phyloP scores from a whole-genome alignment of 2,888 invertebrate genomes.

The Lumbricus terrestris region DNA sequence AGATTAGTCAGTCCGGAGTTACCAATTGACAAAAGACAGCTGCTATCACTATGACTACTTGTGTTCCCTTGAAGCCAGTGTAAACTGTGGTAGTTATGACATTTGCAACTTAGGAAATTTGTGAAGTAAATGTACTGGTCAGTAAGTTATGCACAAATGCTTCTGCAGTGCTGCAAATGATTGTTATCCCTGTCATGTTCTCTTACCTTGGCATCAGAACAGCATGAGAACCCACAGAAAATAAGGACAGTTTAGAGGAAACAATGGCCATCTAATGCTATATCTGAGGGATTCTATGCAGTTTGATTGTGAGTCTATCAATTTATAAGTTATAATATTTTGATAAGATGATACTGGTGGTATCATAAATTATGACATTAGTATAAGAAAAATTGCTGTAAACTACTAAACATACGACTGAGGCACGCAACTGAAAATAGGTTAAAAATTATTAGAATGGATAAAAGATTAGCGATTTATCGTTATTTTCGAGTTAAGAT shows the following conservation, averaged over 20 bases:
- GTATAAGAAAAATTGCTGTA: background rate
- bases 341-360: background rate
- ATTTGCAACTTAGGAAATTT: too few relatives aligned
- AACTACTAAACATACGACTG: background rate
- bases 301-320: too few relatives aligned
- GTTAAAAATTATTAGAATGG: background rate
- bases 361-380: background rate
- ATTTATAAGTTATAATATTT: too few relatives aligned
- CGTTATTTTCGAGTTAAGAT: background rate
- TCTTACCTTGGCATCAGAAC: too few relatives aligned
- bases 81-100: background rate
- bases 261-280: too few relatives aligned
- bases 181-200: too few relatives aligned
- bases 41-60: background rate
- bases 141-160: too few relatives aligned
- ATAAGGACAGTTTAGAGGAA: background rate
- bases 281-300: too few relatives aligned
- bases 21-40: background rate
- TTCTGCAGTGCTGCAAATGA: too few relatives aligned
- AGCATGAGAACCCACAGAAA: background rate
- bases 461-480: background rate
- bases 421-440: background rate
- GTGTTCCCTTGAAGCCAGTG: background rate
- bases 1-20: too few relatives aligned
- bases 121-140: background rate